Evolutionary conservation across 2,797 vertebrate species (phyloP), one percentile per base, ranked within the genome.

Genomic region (Takifugu ocellatus): DNA sequence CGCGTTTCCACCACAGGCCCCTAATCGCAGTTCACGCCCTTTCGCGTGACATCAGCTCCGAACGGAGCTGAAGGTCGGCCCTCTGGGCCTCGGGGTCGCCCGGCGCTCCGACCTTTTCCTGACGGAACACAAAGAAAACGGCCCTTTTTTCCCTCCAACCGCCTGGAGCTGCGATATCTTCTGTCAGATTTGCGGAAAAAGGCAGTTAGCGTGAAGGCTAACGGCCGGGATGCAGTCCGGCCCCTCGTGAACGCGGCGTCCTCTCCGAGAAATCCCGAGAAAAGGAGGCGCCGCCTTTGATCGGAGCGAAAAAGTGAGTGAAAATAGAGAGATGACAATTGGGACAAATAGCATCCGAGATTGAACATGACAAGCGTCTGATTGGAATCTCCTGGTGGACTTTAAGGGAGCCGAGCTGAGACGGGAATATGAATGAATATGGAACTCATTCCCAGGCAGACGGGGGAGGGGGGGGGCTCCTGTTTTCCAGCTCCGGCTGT

Each of bases 321-420:
- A 84, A 90, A 87, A 86, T 83, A 75, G 81, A 81, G 81, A 75
- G 74, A 73, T 74, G 63, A 74, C 80, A 74, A 92, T 87, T 85
- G 85, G 87, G 84, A 91, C 81, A 86, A 89, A 92, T 91, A 54
- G 64, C 73, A 56, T 73, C 21, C 25, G 33, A 87, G 88, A 91
- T 87, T 81, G 83, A 89, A 90, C 87, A 89, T 78, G 88, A 89
- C 88, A 87, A 77, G 75, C 54, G 77, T 87, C 87, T 89, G 88
- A 90, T 88, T 92, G 83, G 89, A 88, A 89, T 90, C 82, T 90
- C 76, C 74, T 68, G 78, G 75, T 80, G 66, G 75, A 84, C 73
- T 62, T 84, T 79, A 75, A 73, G 77, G 60, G 70, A 74, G 79
- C 71, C 63, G 74, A 78, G 77, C 68, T 83, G 72, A 86, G 44